Percentiles rank a stretch among this genome's conserved stretches.
Evolutionary conservation across 2,113 vertebrate species (phyloP).

Genomic region (Telmatochromis bifrenatus): DNA sequence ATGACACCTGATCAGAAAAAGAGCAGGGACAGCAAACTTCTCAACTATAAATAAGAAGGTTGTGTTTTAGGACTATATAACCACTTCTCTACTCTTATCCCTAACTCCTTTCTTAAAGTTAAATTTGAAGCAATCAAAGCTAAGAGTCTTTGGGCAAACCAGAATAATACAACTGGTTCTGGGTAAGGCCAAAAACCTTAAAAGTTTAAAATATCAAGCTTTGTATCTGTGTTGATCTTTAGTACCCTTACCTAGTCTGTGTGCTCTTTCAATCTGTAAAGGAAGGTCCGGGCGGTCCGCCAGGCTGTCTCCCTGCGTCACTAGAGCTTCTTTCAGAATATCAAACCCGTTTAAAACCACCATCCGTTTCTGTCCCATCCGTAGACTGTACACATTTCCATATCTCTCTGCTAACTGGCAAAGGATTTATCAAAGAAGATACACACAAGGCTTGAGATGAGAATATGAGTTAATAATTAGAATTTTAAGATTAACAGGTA

Average conservation of each 20-base stretch:
- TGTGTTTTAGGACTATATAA: too few species aligned
- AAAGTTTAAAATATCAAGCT: too few species aligned
- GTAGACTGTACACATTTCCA: not conserved
- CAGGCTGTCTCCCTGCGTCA: not conserved
- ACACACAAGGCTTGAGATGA: not conserved
- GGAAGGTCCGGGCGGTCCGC: not conserved
- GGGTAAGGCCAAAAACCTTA: too few species aligned
- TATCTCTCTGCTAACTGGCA: not conserved
- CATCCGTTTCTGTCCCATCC: not conserved
- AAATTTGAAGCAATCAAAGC: too few species aligned
- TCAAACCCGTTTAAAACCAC: not conserved
- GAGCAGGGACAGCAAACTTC: too few species aligned
- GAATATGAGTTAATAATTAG: fast-evolving
- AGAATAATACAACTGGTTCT: too few species aligned
- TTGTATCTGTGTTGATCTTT: too few species aligned
- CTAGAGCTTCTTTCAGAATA: not conserved
- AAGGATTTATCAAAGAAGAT: not conserved
- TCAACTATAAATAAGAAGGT: too few species aligned
- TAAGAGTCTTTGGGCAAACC: too few species aligned
- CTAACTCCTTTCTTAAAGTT: too few species aligned
- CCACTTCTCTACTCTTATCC: too few species aligned
- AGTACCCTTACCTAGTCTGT: fast-evolving
- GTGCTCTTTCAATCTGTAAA: fast-evolving
- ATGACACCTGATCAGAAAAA: too few species aligned
- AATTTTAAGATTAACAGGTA: not conserved